Base-by-base conservation (phyloP, 2,797 vertebrate genomes). In the Pangasius djambal region DNA sequence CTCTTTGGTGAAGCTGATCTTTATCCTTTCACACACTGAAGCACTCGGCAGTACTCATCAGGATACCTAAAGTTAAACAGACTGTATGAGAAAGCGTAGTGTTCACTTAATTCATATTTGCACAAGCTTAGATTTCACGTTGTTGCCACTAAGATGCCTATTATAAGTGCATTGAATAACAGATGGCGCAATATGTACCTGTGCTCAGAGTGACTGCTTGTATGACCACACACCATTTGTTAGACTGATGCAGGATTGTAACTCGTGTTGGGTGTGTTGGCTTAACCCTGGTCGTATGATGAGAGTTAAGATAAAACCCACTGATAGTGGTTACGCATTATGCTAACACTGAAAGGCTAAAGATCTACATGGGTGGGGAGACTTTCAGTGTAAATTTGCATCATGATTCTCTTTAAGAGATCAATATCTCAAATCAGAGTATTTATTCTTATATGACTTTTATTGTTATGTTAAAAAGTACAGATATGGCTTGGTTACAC, bases 71-170 rank as follows among this genome's bases (percentile, higher is more conserved):
- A 75, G 69, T 83, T 44, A 61, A 59, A 70, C 4, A 88, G 44
- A 48, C 6, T 52, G 67, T 28, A 72, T 52, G 61, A 69, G 31
- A 85, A 78, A 84, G 13, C 0, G 3, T 74, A 22, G 13, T 31
- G 48, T 28, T 78, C 37, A 65, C 1, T n/a, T 40, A 22, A 48
- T 34, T 89, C 52, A 67, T 59, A 70, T 70, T 82, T 59, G 57
- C 40, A 13, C 83, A 77, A 85, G 57, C 74, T 86, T 79, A 83
- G 55, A 83, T 83, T 83, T 61, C 78, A 37, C 40, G 61, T 86
- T 86, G 75, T 89, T 89, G 55, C 67, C 61, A 52, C 34, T 37
- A 40, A 22, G 31, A 55, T 79, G 75, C 77, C 59, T 48, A 31
- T 85, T 78, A 57, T 85, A 48, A 20, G n/a, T 83, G 40, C 67